Base-by-base conservation (phyloP, 2,888 invertebrate genomes). In the Hydraecia micacea region DNA sequence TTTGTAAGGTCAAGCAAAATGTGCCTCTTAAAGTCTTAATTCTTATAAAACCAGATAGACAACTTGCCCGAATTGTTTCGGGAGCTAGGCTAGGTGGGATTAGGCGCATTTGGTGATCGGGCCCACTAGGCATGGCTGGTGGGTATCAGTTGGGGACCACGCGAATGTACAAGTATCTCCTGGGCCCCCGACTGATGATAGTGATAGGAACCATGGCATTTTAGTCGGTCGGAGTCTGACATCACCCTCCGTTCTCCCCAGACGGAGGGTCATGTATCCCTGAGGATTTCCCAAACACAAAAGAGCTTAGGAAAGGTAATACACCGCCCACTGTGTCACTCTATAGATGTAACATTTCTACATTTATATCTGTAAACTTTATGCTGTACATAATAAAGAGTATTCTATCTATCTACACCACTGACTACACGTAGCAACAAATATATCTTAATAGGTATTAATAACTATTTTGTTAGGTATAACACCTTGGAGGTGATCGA, bases 361-460 rank as follows among this genome's bases (percentile, higher is more conserved):
- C 7, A 49, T 21, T 21, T 7, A 49, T 18, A 49, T 7, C 18
- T 49, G 49, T 21, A 49, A 18, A 18, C 15, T 49, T 21, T 49
- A 49, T 49, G 21, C 21, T 49, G 49, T 21, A 49, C 1, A 55
- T 55, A 55, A n/a, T 11, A 55, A 55, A 25, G 3, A 25, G 25
- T 55, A n/a, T 55, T 55, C 21, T 49, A 49, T 21, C 18, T 21
- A 49, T 21, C 18, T 25, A 55, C 28, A 66, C 8, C 28, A 18
- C 25, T 58, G 32, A n/a, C 58, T 36, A 63, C n/a, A 72, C 46
- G 62, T 76, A 76, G 76, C 69, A 73, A 82, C 58, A 36, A 55
- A 46, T 46, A 28, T 52, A 11, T 52, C 15, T 2, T 13, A 18
- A 28, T 65, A 60, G 39, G 18, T 8, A 52, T 9, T 46, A 36